These are phyloP conservation scores for Linnaemya tessellans DNA, from an alignment of 2,888 invertebrate genomes.

Conservation along the genomic window DNA sequence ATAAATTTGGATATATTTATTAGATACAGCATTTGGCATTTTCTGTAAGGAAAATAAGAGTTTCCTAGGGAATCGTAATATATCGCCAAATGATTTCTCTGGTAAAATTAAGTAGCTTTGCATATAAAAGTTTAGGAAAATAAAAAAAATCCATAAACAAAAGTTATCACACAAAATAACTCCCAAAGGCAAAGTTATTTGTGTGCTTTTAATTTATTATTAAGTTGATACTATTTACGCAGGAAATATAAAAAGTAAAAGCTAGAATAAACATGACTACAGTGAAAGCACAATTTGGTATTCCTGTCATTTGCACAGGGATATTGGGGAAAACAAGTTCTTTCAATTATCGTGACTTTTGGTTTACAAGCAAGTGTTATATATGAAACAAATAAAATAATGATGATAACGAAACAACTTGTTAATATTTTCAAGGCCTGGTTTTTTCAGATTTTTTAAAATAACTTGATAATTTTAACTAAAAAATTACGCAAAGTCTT, in stretches of 20 bases:
- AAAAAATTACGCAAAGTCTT: no score
- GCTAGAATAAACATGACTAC: neutral
- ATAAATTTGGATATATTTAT: no score
- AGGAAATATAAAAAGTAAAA: neutral
- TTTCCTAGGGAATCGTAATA: neutral
- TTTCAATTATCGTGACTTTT: neutral
- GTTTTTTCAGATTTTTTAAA: no score
- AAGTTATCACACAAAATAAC: neutral
- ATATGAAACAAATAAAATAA: no score
- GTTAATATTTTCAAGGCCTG: no score
- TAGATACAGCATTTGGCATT: no score
- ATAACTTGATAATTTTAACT: no score
- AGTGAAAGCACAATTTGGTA: neutral
- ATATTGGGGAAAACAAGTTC: neutral
- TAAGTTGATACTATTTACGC: neutral
- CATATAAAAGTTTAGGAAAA: neutral
- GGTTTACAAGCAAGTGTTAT: no score
- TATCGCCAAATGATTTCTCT: neutral
- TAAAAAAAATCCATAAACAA: neutral
- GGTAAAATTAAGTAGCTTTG: neutral
- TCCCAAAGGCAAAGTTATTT: neutral
- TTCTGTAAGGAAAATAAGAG: neutral
- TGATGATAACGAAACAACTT: no score
- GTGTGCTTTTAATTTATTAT: neutral
- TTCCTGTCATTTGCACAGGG: neutral